Evolutionary conservation across 2,113 vertebrate species (phyloP).

Genomic region (Pygoscelis adeliae): DNA sequence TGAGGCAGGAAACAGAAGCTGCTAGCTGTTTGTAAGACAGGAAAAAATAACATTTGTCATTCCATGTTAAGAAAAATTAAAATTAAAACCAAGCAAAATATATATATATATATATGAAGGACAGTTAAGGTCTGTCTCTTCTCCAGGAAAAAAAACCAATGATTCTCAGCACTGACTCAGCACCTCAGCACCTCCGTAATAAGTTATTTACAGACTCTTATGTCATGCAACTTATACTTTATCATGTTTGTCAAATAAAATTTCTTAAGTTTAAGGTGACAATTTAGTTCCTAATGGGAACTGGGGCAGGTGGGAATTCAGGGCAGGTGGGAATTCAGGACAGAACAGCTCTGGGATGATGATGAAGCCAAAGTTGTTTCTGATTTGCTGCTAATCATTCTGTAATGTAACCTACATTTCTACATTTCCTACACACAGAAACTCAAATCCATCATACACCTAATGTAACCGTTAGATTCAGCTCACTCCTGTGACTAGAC

Average conservation of each 20-base stretch:
- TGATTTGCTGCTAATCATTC: neutral
- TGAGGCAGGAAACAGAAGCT: neutral
- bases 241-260: neutral
- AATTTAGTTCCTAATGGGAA: neutral
- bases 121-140: neutral
- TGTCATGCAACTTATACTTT: neutral
- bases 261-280: neutral
- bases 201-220: neutral
- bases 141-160: neutral
- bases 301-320: neutral
- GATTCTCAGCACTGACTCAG: neutral
- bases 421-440: neutral
- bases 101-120: neutral
- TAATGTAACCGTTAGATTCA: fast-evolving
- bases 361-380: neutral
- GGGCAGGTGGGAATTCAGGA: neutral
- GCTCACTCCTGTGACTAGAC: neutral
- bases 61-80: neutral
- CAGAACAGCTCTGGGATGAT: neutral
- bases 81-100: neutral
- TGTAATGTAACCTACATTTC: neutral
- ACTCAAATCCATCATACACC: neutral
- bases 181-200: fast-evolving
- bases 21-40: neutral
- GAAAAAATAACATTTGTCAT: neutral